Base-by-base conservation (phyloP, 2,797 vertebrate species). In the Lutjanus argentimaculatus region DNA sequence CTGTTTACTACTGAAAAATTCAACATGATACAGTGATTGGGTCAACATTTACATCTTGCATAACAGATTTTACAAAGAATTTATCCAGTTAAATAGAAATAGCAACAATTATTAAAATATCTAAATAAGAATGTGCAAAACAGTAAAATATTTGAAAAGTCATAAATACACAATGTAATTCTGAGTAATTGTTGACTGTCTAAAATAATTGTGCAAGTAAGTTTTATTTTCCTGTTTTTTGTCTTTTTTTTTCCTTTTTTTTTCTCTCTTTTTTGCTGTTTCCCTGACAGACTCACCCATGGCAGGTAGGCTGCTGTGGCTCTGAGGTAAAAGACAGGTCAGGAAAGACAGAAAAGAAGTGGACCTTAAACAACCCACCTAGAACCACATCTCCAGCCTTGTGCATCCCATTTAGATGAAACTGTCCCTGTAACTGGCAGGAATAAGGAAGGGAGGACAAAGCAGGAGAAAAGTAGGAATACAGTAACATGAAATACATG, bases 301-400 rank as follows among this genome's bases (percentile, higher is more conserved):
- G 22, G 65, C 85, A 89, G 53, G n/a, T 55, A 11, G 53, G 25
- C 25, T 30, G 25, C 4, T 30, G 2, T 30, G 25, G 25, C 25
- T 30, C 25, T 30, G 25, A 30, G 53, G 7, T 8, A n/a, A 92
- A 95, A 36, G 85, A 88, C 49, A 92, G 45, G 21, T 94, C 89
- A 55, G 91, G 91, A 66, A 89, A 91, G 4, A 83, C 67, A 22
- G 91, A 85, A 21, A 88, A 85, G 42, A 93, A 84, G 16, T 87
- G 85, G 10, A 93, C 57, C 63, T 90, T 83, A 71, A 94, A 95
- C 42, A 95, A 68, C 4, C 94, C 94, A 68, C 94, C 92, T 0
- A 95, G 64, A 64, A 93, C 61, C 53, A 93, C 72, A 70, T 94
- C 92, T 71, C 94, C 94, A 53, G 85, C 30, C 48, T 82, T 86